phyloP scores from a whole-genome alignment of 2,113 vertebrate species.

The Apteryx mantelli region DNA sequence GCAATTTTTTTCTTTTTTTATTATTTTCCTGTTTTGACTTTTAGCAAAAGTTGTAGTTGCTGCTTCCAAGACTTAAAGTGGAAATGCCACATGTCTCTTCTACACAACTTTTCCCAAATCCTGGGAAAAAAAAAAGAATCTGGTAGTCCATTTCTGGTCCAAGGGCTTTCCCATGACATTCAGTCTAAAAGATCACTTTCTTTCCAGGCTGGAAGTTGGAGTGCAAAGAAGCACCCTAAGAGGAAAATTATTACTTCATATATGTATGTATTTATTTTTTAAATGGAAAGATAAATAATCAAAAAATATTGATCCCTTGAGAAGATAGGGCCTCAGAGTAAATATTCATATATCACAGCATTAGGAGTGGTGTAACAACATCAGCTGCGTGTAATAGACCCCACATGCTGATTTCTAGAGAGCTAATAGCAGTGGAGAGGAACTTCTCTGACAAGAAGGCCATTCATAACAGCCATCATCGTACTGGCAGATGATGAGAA shows the following conservation, averaged over 20 bases:
- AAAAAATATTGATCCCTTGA: neutral
- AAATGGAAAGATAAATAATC: neutral
- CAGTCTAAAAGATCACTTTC: neutral
- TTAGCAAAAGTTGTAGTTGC: neutral
- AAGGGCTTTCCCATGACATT: neutral
- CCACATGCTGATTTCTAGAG: neutral
- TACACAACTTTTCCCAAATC: neutral
- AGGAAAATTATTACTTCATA: neutral
- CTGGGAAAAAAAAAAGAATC: neutral
- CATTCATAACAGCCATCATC: neutral
- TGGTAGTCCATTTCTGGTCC: neutral
- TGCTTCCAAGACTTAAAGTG: neutral
- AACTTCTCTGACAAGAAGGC: neutral
- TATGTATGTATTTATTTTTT: neutral
- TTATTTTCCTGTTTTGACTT: neutral
- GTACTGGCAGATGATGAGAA: neutral
- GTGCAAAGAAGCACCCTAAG: neutral
- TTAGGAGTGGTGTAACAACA: neutral
- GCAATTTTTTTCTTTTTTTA: neutral
- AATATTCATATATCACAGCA: neutral
- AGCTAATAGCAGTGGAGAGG: neutral
- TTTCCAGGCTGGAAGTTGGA: neutral
- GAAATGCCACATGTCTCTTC: neutral
- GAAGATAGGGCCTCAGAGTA: neutral
- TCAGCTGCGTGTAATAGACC: neutral